Percentiles rank a stretch among this genome's conserved stretches.
phyloP scores from a whole-genome alignment of 2,113 vertebrate genomes.

The Thalassoma bifasciatum region DNA sequence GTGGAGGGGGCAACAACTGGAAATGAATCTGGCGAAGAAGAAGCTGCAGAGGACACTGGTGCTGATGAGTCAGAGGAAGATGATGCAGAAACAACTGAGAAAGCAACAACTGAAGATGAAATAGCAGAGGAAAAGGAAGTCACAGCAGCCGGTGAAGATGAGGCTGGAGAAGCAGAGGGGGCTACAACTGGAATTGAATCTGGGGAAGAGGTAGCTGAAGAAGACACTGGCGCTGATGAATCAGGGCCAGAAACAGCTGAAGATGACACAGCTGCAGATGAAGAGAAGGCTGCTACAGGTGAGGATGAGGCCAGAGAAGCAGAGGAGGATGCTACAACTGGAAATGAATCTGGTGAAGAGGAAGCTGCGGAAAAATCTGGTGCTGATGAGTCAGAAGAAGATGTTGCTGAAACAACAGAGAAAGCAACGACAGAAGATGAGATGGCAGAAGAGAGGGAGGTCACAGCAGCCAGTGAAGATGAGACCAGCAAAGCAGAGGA shows the following conservation, averaged over 20 bases:
- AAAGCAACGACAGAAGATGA: not conserved
- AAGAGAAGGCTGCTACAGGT: not conserved
- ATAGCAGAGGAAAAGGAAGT: not conserved
- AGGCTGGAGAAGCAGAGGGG: too few species aligned
- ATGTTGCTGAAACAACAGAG: not conserved
- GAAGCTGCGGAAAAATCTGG: not conserved
- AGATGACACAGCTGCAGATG: conserved; percentile 1
- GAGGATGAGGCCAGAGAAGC: not conserved
- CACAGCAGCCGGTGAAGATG: not conserved
- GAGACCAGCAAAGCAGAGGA: too few species aligned
- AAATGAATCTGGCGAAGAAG: not conserved
- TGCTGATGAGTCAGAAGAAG: not conserved
- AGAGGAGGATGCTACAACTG: not conserved
- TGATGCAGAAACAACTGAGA: not conserved
- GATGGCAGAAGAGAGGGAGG: not conserved
- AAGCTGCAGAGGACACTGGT: not conserved
- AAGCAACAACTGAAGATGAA: not conserved
- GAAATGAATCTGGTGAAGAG: not conserved
- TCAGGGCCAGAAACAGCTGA: not conserved
- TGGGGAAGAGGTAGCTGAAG: too few species aligned
- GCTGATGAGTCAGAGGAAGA: not conserved
- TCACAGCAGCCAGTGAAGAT: not conserved
- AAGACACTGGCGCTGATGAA: not conserved
- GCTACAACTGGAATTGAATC: too few species aligned
- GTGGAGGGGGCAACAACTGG: too few species aligned